Evolutionary conservation across 2,888 invertebrate species (phyloP), one percentile per base, ranked within the genome.

Genomic region (Rugalucina vietnamica): DNA sequence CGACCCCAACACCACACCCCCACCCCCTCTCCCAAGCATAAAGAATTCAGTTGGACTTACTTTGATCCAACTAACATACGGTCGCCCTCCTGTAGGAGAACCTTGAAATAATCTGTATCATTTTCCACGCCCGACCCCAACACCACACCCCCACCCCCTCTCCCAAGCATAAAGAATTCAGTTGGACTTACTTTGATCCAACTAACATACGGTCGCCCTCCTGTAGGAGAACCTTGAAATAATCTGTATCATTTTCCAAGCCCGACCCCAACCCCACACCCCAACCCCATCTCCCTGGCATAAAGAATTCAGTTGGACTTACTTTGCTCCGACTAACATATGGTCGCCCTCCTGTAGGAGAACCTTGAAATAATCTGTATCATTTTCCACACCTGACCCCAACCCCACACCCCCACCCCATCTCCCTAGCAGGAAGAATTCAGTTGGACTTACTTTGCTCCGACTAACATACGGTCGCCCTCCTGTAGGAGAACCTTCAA

Each of bases 241-340:
- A 85, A 74, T 91, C 89, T 5, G 71, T 75, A 57, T 82, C 85
- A 14, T 84, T 69, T 18, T 74, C 76, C n/a, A n/a, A n/a, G n/a
- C n/a, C n/a, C n/a, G n/a, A n/a, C n/a, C n/a, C n/a, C n/a, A n/a
- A n/a, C n/a, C n/a, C n/a, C n/a, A n/a, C n/a, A n/a, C n/a, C n/a
- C n/a, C n/a, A n/a, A n/a, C n/a, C n/a, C n/a, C n/a, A n/a, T n/a
- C n/a, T n/a, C n/a, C n/a, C n/a, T n/a, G n/a, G n/a, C n/a, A n/a
- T n/a, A n/a, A n/a, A n/a, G n/a, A n/a, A n/a, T n/a, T n/a, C n/a
- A 50, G 18, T 10, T 39, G 14, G n/a, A 32, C 86, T 73, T 85
- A 91, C 91, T 89, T 91, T 70, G 89, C 92, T 71, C 91, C 92
- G 10, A 92, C 84, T 32, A 92, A 76, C 84, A 92, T 88, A 70